These are phyloP conservation scores for Caenorhabditis latens DNA, from an alignment of 1,140 invertebrate genomes.

Conservation along the genomic window DNA sequence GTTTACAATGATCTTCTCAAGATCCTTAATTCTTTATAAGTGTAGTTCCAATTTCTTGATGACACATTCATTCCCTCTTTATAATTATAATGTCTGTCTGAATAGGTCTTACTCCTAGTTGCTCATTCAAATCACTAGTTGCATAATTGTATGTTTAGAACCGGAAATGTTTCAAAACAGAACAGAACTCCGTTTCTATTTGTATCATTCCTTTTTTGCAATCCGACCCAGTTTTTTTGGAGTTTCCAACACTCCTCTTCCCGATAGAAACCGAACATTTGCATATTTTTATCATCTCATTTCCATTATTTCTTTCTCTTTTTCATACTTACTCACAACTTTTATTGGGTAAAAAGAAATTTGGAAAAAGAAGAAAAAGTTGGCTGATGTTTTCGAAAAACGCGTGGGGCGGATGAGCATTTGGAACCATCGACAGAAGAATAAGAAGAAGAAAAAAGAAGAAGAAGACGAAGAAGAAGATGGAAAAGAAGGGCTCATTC, in stretches of 20 bases:
- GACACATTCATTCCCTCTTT: too few relatives aligned
- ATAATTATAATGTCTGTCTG: too few relatives aligned
- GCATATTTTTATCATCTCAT: not conserved
- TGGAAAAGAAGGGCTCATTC: constrained; percentile 44
- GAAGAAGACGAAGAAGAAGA: constrained; percentile 41
- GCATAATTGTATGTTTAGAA: constrained; percentile 40
- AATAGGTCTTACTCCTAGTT: not conserved
- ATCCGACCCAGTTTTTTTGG: too few relatives aligned
- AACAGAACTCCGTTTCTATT: not conserved
- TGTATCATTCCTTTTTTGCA: too few relatives aligned
- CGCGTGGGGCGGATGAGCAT: not conserved
- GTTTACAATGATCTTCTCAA: too few relatives aligned
- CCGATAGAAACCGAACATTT: not conserved
- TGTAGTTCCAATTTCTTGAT: too few relatives aligned
- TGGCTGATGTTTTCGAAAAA: constrained; percentile 37
- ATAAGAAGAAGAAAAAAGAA: constrained; percentile 6
- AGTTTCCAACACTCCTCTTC: too few relatives aligned
- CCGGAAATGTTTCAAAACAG: not conserved
- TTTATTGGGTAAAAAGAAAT: not conserved
- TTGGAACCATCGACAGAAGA: not conserved
- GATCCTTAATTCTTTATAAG: too few relatives aligned
- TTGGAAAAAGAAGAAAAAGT: not conserved
- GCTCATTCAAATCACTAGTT: not conserved
- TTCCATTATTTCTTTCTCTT: not conserved
- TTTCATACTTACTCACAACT: not conserved